Evolutionary conservation across 2,888 invertebrate species (phyloP), one percentile per base, ranked within the genome.

Genomic region (Tenodera sinensis): DNA sequence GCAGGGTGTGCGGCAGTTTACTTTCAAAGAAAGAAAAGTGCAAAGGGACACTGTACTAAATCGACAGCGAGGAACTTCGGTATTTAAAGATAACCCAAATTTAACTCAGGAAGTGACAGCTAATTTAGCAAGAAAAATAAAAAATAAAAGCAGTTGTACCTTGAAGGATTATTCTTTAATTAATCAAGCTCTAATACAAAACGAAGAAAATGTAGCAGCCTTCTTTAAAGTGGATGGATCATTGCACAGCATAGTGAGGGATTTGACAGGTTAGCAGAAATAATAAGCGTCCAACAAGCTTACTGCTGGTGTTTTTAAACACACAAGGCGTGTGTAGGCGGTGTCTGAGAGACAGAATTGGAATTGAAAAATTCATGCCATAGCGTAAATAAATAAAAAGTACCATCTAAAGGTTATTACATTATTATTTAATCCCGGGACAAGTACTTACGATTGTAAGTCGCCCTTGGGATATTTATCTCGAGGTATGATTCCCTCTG

Each of bases 231-330:
- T 93, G 15, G 91, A 92, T 28, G 94, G 94, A 28, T 93, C 94
- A 15, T 90, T 95, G 71, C 92, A 94, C 90, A 94, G 94, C 0
- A 91, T 95, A 27, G 93, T 94, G 2, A 93, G 95, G 28, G 95
- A 95, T 91, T 91, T 95, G 27, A 93, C 94, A 91, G 94, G 95
- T 90, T 88, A 42, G 34, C 0, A 34, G 9, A 84, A n/a, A 34
- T 14, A 6, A 84, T 34, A 28, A 84, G 34, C 28, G n/a, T n/a
- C n/a, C n/a, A n/a, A n/a, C n/a, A n/a, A n/a, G n/a, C n/a, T n/a
- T n/a, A n/a, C n/a, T n/a, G n/a, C n/a, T n/a, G n/a, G n/a, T n/a
- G n/a, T n/a, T n/a, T n/a, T n/a, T n/a, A n/a, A n/a, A n/a, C n/a
- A n/a, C n/a, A n/a, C n/a, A n/a, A n/a, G n/a, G n/a, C n/a, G n/a